phyloP scores from a whole-genome alignment of 2,113 vertebrate genomes.

The Gallinago undulata region DNA sequence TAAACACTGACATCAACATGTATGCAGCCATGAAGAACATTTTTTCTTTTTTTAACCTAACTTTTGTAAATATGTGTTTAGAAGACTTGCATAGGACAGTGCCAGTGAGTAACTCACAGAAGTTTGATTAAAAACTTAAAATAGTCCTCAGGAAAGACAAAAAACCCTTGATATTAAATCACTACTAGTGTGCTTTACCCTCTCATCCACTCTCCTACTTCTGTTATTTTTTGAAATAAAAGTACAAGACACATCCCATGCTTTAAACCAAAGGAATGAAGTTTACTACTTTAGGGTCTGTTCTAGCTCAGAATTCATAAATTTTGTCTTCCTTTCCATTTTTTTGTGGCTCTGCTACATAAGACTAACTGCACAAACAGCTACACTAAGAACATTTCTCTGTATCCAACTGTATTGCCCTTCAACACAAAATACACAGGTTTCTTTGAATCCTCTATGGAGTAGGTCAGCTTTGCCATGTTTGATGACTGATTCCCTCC shows the following conservation, averaged over 20 bases:
- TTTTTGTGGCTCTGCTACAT: background rate
- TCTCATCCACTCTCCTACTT: background rate
- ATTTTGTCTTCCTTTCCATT: background rate
- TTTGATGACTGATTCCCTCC: background rate
- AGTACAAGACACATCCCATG: background rate
- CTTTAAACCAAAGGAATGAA: background rate
- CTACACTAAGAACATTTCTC: background rate
- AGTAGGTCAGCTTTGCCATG: background rate
- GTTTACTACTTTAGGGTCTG: background rate
- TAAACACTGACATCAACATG: background rate
- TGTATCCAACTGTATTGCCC: background rate
- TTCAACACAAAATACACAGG: background rate
- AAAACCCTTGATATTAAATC: background rate
- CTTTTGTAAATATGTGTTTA: background rate
- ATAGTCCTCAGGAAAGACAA: background rate
- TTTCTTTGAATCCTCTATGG: background rate
- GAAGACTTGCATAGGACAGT: background rate
- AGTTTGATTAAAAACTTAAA: background rate
- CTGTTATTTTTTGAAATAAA: background rate
- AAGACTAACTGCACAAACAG: background rate
- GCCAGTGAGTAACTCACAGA: background rate
- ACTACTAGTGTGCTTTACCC: background rate
- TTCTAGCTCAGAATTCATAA: background rate
- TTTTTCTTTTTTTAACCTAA: background rate
- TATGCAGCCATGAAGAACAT: background rate